A percentile compares a stretch with the other conserved stretches of the same genome.
phyloP scores from a whole-genome alignment of 2,888 invertebrate species.

The Eucriotettix oculatus region DNA sequence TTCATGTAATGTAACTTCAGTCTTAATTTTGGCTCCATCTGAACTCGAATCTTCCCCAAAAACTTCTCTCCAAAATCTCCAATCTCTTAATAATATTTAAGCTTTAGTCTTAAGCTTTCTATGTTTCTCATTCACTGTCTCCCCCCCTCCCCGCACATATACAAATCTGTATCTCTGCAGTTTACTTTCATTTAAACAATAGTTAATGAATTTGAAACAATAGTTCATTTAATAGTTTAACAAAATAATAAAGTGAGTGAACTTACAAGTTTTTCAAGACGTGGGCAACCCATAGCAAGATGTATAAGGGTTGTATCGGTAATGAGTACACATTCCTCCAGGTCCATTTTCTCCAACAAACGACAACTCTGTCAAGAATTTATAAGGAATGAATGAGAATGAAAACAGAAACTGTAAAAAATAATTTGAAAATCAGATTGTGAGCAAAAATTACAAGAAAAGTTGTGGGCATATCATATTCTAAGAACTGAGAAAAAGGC shows the following conservation, averaged over 20 bases:
- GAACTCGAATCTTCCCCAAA: no score
- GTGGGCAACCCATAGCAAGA: conserved; percentile 87
- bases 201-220: no score
- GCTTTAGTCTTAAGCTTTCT: no score
- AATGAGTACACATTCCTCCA: conserved; percentile 94
- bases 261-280: conserved; percentile 82
- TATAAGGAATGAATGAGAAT: not conserved
- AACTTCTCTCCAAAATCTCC: no score
- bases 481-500: not conserved
- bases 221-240: no score
- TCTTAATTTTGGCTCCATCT: no score
- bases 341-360: conserved; percentile 87
- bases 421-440: not conserved
- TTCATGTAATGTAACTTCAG: no score
- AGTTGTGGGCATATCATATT: not conserved
- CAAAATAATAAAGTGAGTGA: not conserved
- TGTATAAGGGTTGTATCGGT: conserved; percentile 89
- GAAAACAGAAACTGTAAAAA: not conserved
- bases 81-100: no score
- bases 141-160: no score
- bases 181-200: no score
- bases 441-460: not conserved
- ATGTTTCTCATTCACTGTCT: no score
- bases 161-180: no score
- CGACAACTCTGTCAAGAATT: conserved; percentile 59